These are phyloP conservation scores for Teleogryllus occipitalis DNA, from an alignment of 1,140 invertebrate genomes.

Conservation along the genomic window DNA sequence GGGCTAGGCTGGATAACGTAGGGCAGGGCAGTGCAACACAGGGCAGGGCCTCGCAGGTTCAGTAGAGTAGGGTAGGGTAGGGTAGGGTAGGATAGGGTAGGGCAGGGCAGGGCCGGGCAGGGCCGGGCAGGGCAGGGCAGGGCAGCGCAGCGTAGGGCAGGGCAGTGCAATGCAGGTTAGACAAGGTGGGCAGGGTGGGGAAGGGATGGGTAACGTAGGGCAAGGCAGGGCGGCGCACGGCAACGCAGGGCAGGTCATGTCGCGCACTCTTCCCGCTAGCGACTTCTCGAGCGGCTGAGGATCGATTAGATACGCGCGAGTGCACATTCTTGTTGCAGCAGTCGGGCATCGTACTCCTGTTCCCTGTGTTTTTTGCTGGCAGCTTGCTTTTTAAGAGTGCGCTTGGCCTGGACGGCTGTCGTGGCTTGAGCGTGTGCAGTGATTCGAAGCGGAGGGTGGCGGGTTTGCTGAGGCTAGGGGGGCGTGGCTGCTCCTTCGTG, in stretches of 20 bases:
- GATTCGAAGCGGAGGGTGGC: too few species aligned
- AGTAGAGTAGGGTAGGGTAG: neutral
- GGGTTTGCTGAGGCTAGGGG: too few species aligned
- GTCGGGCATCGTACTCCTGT: too few species aligned
- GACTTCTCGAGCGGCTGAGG: too few species aligned
- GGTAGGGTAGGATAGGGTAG: neutral
- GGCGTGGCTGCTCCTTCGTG: too few species aligned
- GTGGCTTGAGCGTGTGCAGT: too few species aligned
- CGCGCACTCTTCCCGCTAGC: neutral
- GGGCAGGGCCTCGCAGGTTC: neutral
- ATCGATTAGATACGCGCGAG: too few species aligned
- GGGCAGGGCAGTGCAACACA: neutral
- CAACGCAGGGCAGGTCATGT: neutral
- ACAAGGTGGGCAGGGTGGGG: neutral
- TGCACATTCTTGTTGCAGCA: too few species aligned
- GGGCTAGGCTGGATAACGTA: neutral
- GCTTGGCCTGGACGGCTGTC: too few species aligned
- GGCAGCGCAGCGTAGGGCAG: neutral
- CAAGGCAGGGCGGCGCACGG: neutral
- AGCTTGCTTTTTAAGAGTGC: too few species aligned
- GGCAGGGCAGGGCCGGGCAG: neutral
- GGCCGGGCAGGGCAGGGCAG: neutral
- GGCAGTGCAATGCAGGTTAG: neutral
- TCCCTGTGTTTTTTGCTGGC: too few species aligned
- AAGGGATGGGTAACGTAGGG: neutral